phyloP scores from a whole-genome alignment of 30 jellyfish, hydroid and myxozoan species.

The Chironex yamaguchii region DNA sequence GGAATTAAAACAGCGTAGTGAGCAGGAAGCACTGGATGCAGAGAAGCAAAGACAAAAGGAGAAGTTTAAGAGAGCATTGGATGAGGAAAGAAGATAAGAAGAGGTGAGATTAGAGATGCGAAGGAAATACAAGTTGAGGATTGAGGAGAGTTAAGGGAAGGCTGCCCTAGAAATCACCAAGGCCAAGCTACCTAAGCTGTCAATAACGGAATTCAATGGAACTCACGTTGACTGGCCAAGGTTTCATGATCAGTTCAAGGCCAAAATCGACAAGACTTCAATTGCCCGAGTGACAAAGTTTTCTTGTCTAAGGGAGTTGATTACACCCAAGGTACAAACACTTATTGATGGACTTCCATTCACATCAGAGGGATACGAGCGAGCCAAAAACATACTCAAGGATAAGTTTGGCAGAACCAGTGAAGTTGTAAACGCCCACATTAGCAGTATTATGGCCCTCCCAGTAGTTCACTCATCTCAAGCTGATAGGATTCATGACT shows the following conservation, averaged over 20 bases:
- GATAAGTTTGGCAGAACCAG: constrained; percentile 74
- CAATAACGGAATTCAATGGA: constrained; percentile 63
- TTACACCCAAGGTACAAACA: constrained; percentile 21
- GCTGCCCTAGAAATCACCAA: constrained; percentile 13
- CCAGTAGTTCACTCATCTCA: constrained; percentile 56
- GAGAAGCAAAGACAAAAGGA: neutral
- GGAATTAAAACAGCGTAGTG: constrained; percentile 13
- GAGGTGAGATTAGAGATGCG: constrained; percentile 12
- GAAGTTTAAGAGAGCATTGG: constrained; percentile 24
- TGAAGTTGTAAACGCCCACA: constrained; percentile 74
- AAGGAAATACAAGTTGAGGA: neutral
- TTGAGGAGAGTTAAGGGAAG: neutral
- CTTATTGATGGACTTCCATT: constrained; percentile 79
- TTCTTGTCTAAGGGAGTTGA: constrained; percentile 27
- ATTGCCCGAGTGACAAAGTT: constrained; percentile 17
- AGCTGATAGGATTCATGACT: constrained; percentile 45
- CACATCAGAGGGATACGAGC: constrained; percentile 75
- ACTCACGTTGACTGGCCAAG: constrained; percentile 80
- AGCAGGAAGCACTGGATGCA: constrained; percentile 45
- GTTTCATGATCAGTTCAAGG: constrained; percentile 73
- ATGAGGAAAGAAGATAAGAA: constrained; percentile 25
- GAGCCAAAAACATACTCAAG: constrained; percentile 65
- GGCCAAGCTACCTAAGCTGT: constrained; percentile 76
- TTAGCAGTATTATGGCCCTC: constrained; percentile 28
- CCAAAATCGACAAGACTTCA: constrained; percentile 61